These are phyloP conservation scores for Philopotamus ludificatus DNA, from an alignment of 1,140 invertebrate genomes.

Conservation along the genomic window DNA sequence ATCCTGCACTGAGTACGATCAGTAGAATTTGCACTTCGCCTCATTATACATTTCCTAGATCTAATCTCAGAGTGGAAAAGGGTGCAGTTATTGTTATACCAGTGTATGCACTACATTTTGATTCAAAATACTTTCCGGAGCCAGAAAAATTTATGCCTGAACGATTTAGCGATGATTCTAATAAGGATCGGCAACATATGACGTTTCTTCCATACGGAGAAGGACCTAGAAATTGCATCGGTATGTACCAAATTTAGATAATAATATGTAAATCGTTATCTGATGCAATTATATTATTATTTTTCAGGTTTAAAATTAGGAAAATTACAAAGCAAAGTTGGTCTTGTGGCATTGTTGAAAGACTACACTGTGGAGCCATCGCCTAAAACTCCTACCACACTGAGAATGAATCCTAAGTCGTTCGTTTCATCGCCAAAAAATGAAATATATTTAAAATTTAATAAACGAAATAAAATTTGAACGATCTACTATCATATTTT, in stretches of 20 bases:
- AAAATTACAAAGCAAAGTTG: conserved; percentile 61
- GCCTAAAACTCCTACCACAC: conserved; percentile 4
- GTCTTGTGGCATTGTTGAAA: conserved; percentile 50
- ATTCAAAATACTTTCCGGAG: conserved; percentile 34
- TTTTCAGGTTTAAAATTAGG: conserved; percentile 60
- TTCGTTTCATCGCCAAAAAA: no score
- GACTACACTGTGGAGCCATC: conserved; percentile 42
- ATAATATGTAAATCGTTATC: no score
- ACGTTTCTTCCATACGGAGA: conserved; percentile 33
- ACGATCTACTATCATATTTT: no score
- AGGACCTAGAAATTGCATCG: conserved; percentile 33
- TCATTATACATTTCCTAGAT: conserved; percentile 21
- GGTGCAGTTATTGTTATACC: conserved; percentile 25
- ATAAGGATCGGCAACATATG: conserved; percentile 19
- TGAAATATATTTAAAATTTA: no score
- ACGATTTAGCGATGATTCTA: conserved; percentile 23
- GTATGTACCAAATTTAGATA: no score
- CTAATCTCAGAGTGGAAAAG: conserved; percentile 22
- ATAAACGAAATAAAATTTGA: no score
- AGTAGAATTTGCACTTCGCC: conserved; percentile 10
- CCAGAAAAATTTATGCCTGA: conserved; percentile 36
- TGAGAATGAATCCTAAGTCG: not conserved
- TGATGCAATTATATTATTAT: no score
- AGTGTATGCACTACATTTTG: conserved; percentile 20
- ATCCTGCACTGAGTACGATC: conserved; percentile 12